A percentile compares a stretch with the other conserved stretches of the same genome.
These are phyloP conservation scores for Calonectris borealis DNA, from an alignment of 2,113 vertebrate species.

Conservation along the genomic window DNA sequence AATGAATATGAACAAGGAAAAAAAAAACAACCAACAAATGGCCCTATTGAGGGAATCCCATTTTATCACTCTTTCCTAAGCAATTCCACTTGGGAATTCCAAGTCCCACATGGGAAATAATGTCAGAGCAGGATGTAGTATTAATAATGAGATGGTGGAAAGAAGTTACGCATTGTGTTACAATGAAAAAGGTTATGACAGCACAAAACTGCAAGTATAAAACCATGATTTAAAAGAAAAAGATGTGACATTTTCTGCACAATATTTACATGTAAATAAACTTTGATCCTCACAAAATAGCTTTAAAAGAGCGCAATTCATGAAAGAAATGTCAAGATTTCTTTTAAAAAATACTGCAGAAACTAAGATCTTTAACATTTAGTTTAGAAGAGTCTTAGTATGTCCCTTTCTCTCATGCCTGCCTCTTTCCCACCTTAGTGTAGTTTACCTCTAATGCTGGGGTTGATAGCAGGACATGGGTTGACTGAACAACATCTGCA, in stretches of 20 bases:
- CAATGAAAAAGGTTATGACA: neutral
- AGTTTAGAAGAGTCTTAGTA: neutral
- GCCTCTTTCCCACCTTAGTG: too few relatives aligned
- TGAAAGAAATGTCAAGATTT: neutral
- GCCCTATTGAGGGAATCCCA: neutral
- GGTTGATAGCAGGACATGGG: conserved; percentile 90
- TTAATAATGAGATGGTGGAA: neutral
- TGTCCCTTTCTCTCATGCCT: neutral
- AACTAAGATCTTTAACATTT: neutral
- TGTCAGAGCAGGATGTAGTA: neutral
- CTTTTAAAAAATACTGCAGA: neutral
- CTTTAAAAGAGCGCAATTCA: neutral
- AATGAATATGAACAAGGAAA: neutral
- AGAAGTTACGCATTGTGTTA: neutral
- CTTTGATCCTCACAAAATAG: neutral
- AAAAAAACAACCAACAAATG: neutral
- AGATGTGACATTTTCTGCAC: neutral
- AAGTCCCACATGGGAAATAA: neutral
- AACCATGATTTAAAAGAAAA: neutral
- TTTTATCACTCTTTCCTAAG: neutral
- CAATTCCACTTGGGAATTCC: neutral
- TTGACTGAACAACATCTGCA: conserved; percentile 93
- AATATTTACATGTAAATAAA: neutral
- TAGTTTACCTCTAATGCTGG: too few relatives aligned
- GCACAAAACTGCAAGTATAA: neutral